phyloP scores from a whole-genome alignment of 2,113 vertebrate genomes.

The Tupaia tana region DNA sequence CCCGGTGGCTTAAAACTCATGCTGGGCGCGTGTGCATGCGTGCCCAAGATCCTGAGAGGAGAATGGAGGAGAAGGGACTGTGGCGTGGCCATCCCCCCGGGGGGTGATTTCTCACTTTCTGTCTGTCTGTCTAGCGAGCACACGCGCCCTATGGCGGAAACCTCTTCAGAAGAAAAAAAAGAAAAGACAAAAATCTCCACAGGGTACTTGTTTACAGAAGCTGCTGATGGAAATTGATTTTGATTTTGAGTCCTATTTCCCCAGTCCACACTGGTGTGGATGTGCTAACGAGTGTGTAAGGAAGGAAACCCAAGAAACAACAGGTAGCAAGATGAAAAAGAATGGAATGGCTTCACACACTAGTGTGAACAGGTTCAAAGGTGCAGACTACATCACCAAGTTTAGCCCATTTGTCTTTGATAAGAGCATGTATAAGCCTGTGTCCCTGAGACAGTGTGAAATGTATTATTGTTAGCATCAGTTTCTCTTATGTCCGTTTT shows the following conservation, averaged over 20 bases:
- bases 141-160: too few species aligned
- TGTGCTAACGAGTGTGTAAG: background rate
- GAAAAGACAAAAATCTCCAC: background rate
- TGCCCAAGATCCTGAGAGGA: too few species aligned
- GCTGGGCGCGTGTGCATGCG: too few species aligned
- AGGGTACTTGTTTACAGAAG: background rate
- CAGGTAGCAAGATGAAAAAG: background rate
- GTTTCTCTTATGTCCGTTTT: background rate
- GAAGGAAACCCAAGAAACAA: background rate
- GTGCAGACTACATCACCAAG: rapidly evolving
- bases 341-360: background rate
- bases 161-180: too few species aligned
- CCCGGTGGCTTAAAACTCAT: too few species aligned
- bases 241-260: background rate
- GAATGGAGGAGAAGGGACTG: too few species aligned
- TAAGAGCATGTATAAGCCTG: background rate
- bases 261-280: too few species aligned
- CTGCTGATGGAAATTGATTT: background rate
- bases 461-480: background rate
- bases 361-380: too few species aligned
- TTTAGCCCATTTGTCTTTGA: background rate
- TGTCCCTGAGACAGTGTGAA: background rate
- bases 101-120: too few species aligned
- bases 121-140: too few species aligned
- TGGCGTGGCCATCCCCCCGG: too few species aligned